Percentiles rank a stretch among this genome's conserved stretches.
Conservation (phyloP, 2,888 invertebrate genomes). For the Noctua fimbriata region DNA sequence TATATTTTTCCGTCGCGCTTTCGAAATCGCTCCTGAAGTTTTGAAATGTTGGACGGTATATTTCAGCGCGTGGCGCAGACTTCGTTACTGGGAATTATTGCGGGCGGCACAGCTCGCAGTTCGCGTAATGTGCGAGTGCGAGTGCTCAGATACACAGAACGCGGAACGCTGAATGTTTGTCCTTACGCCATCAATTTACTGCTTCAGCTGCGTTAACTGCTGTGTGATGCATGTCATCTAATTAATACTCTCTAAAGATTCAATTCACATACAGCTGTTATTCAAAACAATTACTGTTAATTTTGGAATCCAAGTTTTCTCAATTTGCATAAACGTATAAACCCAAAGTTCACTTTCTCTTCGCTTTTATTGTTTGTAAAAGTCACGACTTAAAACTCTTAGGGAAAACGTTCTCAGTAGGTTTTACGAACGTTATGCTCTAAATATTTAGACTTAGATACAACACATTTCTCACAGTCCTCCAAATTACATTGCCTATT, state of each 20-base stretch:
- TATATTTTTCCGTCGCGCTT: conserved; percentile 60
- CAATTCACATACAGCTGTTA: conserved; percentile 23
- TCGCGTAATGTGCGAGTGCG: conserved; percentile 45
- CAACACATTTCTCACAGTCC: conserved; percentile 59
- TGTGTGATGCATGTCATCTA: conserved; percentile 24
- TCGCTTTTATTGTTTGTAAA: conserved; percentile 54
- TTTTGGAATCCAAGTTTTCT: conserved; percentile 39
- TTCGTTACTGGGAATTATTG: conserved; percentile 71
- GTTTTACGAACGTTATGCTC: conserved; percentile 49
- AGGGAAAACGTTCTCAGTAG: conserved; percentile 26
- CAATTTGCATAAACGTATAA: conserved; percentile 28
- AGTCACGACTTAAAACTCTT: conserved; percentile 48
- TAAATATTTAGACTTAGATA: conserved; percentile 60
- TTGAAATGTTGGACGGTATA: conserved; percentile 70
- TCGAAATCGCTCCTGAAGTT: conserved; percentile 64
- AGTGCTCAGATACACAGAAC: conserved; percentile 31
- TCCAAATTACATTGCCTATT: conserved; percentile 68
- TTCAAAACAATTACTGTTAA: conserved; percentile 38
- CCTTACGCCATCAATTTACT: conserved; percentile 63
- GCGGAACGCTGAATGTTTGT: conserved; percentile 57
- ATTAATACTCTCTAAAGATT: conserved; percentile 32
- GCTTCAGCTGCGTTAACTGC: conserved; percentile 59
- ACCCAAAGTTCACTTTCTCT: conserved; percentile 56
- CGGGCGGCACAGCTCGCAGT: conserved; percentile 66
- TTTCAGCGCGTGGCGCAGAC: conserved; percentile 64